Evolutionary conservation across 2,113 vertebrate species (phyloP).

Genomic region (Hippocampus guttulatus): DNA sequence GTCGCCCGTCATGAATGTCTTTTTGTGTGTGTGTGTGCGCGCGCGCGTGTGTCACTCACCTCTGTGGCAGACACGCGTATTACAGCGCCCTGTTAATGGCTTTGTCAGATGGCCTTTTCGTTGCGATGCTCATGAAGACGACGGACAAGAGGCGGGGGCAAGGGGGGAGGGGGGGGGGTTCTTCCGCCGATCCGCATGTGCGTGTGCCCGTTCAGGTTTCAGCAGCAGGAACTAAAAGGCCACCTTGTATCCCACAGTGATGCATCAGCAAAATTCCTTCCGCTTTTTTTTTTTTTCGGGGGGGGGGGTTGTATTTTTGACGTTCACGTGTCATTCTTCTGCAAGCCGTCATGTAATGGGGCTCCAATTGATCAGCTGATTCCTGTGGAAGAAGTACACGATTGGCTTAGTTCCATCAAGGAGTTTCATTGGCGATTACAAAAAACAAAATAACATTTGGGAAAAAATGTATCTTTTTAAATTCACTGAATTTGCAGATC

Average conservation of each 20-base stretch:
- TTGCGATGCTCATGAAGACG: conserved; percentile 58
- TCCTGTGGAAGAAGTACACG: too few relatives aligned
- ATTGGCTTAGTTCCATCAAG: too few relatives aligned
- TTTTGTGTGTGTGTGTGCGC: conserved; percentile 41
- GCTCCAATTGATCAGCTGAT: too few relatives aligned
- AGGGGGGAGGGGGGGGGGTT: neutral
- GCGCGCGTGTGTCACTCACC: conserved; percentile 44
- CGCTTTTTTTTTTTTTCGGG: conserved; percentile 24
- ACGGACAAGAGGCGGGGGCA: conserved; percentile 31
- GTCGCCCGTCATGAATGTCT: conserved; percentile 62
- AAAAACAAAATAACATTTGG: too few relatives aligned
- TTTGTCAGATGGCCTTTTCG: conserved; percentile 72
- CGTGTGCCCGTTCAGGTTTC: conserved; percentile 34
- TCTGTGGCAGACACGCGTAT: conserved; percentile 60
- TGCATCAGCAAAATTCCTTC: conserved; percentile 45
- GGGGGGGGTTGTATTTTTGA: conserved; percentile 22
- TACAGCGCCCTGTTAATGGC: conserved; percentile 68
- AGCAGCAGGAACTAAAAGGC: conserved; percentile 59
- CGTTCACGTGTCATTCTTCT: conserved; percentile 32
- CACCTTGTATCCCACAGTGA: conserved; percentile 36
- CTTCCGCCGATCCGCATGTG: neutral
- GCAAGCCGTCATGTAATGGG: conserved; percentile 4
- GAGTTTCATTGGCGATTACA: too few relatives aligned
- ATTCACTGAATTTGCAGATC: too few relatives aligned
- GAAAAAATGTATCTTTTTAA: too few relatives aligned